phyloP scores from a whole-genome alignment of 2,113 vertebrate species.

The Anhinga anhinga region DNA sequence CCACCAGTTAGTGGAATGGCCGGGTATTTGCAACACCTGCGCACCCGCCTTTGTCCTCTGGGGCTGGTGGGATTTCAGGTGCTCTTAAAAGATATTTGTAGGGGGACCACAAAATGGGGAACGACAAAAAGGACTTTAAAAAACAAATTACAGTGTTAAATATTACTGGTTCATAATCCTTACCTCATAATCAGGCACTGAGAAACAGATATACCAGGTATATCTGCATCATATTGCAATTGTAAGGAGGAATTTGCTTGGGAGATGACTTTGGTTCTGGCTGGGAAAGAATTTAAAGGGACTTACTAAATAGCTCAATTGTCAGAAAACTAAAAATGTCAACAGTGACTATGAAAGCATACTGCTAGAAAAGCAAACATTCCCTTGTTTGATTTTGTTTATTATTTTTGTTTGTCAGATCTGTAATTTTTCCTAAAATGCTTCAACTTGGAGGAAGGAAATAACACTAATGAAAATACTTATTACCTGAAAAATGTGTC shows the following conservation, averaged over 20 bases:
- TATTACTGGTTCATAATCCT: not conserved
- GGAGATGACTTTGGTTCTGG: not conserved
- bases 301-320: not conserved
- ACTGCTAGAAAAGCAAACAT: not conserved
- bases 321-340: not conserved
- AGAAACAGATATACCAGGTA: not conserved
- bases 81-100: not conserved
- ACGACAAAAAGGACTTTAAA: not conserved
- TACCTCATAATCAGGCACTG: not conserved
- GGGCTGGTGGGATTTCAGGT: not conserved
- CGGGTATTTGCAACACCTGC: not conserved
- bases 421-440: not conserved
- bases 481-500: not conserved
- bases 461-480: not conserved
- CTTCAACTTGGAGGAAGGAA: not conserved
- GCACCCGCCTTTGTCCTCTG: not conserved
- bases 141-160: not conserved
- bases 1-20: not conserved
- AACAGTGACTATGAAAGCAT: not conserved
- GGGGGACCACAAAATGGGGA: not conserved
- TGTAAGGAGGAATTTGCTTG: not conserved
- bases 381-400: not conserved
- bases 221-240: not conserved
- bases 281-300: not conserved
- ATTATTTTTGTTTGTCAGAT: not conserved